Percentiles rank a stretch among this genome's conserved stretches.
Evolutionary conservation across 1,140 invertebrate species (phyloP).

Genomic region (Harpegnathos saltator): DNA sequence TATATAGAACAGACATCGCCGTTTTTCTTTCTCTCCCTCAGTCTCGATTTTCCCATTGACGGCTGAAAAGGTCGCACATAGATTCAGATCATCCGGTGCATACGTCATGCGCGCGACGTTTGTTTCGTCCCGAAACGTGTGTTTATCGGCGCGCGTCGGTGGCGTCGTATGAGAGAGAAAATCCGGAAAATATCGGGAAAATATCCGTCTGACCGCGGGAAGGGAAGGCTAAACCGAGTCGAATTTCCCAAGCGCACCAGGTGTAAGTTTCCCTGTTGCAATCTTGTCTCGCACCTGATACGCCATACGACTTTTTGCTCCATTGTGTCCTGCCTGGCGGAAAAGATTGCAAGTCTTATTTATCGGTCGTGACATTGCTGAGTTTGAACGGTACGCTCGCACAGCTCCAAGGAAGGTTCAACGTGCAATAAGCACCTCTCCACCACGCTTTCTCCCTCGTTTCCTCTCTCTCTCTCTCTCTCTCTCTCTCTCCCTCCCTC

Average conservation of each 20-base stretch:
- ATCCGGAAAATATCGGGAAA: conserved; percentile 43
- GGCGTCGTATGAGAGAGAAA: conserved; percentile 12
- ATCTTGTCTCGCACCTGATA: conserved; percentile 59
- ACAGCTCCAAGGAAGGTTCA: conserved; percentile 21
- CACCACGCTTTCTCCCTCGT: background rate
- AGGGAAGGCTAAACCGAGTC: conserved; percentile 24
- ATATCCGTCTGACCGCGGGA: conserved; percentile 42
- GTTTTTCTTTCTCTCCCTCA: too few species aligned
- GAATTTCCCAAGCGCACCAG: conserved; percentile 54
- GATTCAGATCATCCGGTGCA: background rate
- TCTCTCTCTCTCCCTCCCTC: background rate
- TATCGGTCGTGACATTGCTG: conserved; percentile 51
- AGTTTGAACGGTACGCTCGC: conserved; percentile 38
- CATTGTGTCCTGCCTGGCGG: conserved; percentile 47
- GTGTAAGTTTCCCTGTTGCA: conserved; percentile 61
- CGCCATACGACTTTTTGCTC: conserved; percentile 40
- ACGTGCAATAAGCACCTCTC: conserved; percentile 35
- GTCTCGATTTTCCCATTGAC: background rate
- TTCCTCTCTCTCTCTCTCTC: background rate
- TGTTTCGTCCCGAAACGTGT: conserved; percentile 22
- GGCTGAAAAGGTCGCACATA: background rate
- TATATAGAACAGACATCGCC: background rate
- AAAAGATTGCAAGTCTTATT: conserved; percentile 61
- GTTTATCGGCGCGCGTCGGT: background rate
- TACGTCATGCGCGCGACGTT: conserved; percentile 12